Evolutionary conservation across 2,888 invertebrate genomes (phyloP).

Genomic region (Hanleya hanleyi): DNA sequence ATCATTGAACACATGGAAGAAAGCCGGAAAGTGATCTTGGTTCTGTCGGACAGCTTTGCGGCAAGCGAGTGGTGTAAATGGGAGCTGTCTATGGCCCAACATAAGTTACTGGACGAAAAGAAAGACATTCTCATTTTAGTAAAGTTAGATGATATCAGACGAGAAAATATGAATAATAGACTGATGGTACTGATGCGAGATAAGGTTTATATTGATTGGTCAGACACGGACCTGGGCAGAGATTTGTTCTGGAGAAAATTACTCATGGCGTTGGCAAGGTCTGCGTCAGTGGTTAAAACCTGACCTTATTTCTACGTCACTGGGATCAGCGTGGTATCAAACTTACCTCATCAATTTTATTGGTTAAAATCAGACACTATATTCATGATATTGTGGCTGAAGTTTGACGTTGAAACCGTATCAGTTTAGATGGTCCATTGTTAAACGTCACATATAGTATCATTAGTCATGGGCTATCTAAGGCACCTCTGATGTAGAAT

Average conservation of each 20-base stretch:
- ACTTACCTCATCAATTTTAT: no score
- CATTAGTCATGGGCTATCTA: no score
- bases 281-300: not conserved
- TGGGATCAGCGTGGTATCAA: no score
- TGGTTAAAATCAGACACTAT: no score
- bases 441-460: no score
- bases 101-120: conserved; percentile 69
- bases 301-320: not conserved
- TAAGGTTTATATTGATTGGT: conserved; percentile 82
- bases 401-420: no score
- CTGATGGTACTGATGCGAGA: conserved; percentile 81
- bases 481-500: no score
- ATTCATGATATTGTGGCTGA: no score
- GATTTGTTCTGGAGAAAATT: conserved; percentile 31
- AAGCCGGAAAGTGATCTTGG: conserved; percentile 79
- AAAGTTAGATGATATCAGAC: conserved; percentile 80
- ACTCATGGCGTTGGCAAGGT: not conserved
- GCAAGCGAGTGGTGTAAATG: conserved; percentile 84
- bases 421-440: no score
- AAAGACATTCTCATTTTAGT: conserved; percentile 81
- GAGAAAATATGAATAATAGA: conserved; percentile 78
- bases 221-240: conserved; percentile 42
- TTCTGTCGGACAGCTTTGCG: conserved; percentile 80
- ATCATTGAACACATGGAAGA: conserved; percentile 82
- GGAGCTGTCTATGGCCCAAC: conserved; percentile 83